Conservation (phyloP, 2,113 vertebrate genomes). For the Sardina pilchardus region DNA sequence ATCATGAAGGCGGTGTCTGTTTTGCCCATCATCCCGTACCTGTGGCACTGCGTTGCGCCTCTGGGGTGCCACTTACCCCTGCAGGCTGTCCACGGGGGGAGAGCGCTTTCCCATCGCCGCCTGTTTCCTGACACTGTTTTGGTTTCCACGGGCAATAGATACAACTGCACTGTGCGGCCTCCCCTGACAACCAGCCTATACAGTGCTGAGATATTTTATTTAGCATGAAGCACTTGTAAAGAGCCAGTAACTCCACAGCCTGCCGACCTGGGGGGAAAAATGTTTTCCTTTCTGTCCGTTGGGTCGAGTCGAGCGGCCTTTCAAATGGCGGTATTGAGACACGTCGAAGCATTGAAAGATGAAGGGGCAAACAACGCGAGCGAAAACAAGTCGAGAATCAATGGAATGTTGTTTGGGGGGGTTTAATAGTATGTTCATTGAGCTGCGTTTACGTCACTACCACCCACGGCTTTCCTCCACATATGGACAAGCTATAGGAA, state of each 20-base stretch:
- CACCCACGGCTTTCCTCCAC: slow-evolving; percentile 75
- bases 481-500: slow-evolving; percentile 69
- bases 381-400: slow-evolving; percentile 48
- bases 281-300: not conserved
- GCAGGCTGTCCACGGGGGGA: not conserved
- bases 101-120: not conserved
- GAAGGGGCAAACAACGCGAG: not conserved
- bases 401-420: slow-evolving; percentile 67
- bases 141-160: not conserved
- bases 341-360: not conserved
- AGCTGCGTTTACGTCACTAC: slow-evolving; percentile 76
- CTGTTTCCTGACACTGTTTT: not conserved
- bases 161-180: not conserved
- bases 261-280: not conserved
- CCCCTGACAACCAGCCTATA: not conserved
- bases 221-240: slow-evolving; percentile 16
- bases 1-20: not conserved
- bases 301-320: not conserved
- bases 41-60: not conserved
- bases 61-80: not conserved
- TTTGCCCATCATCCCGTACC: not conserved
- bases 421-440: slow-evolving; percentile 70
- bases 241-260: not conserved
- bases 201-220: slow-evolving; percentile 7
- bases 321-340: slow-evolving; percentile 6